These are phyloP conservation scores for Mythimna lalbum DNA, from an alignment of 2,888 invertebrate genomes.

Conservation along the genomic window DNA sequence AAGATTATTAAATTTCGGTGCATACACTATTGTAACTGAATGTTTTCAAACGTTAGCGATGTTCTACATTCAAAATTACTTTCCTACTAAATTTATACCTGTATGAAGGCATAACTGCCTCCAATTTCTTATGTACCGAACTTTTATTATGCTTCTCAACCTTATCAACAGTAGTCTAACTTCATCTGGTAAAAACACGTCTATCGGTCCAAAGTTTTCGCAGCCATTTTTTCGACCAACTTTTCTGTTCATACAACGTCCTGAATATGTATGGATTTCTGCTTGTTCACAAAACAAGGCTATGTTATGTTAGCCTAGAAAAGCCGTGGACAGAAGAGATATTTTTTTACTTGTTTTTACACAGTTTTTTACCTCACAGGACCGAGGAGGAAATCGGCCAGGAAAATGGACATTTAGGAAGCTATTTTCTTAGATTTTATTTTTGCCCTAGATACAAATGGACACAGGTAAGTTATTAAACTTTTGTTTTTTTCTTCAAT, in stretches of 20 bases:
- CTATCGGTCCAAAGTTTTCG: conserved; percentile 34
- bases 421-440: conserved; percentile 20
- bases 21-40: too few relatives aligned
- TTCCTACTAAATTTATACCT: neutral
- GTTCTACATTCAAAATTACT: neutral
- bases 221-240: conserved; percentile 29
- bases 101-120: neutral
- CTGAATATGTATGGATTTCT: conserved; percentile 56
- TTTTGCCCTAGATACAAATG: conserved; percentile 24
- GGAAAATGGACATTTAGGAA: conserved; percentile 23
- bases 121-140: conserved; percentile 22
- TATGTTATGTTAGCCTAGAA: conserved; percentile 27
- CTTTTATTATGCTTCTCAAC: conserved; percentile 29
- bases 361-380: conserved; percentile 12
- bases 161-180: conserved; percentile 17
- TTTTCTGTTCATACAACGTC: conserved; percentile 33
- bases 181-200: conserved; percentile 41
- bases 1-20: too few relatives aligned
- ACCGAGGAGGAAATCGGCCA: conserved; percentile 4
- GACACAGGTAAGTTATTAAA: conserved; percentile 3
- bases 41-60: too few relatives aligned
- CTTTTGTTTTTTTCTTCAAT: neutral
- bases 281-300: conserved; percentile 39
- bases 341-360: conserved; percentile 27
- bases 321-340: neutral